phyloP scores from a whole-genome alignment of 2,888 invertebrate genomes.

The Euzophera pinguis region DNA sequence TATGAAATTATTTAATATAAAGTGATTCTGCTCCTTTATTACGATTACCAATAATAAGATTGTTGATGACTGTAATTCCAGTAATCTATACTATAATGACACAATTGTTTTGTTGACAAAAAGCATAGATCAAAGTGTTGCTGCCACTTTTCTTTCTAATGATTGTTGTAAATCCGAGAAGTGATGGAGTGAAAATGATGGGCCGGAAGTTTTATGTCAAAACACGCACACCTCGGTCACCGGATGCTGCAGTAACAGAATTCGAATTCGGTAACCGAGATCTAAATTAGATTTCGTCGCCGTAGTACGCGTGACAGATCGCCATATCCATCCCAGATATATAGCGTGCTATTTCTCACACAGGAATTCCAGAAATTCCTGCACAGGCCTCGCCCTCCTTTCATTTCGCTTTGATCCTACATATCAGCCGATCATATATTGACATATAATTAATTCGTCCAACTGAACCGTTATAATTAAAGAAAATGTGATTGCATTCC shows the following conservation, averaged over 20 bases:
- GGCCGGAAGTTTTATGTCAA: constrained; percentile 53
- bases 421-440: background rate
- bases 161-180: constrained; percentile 45
- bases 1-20: background rate
- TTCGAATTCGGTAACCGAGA: constrained; percentile 43
- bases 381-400: constrained; percentile 6
- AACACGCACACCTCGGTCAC: constrained; percentile 38
- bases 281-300: constrained; percentile 54
- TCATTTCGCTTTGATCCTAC: constrained; percentile 10
- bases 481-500: background rate
- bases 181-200: constrained; percentile 43
- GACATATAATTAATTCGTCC: constrained; percentile 13
- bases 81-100: constrained; percentile 4
- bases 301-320: constrained; percentile 48
- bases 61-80: constrained; percentile 11
- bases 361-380: constrained; percentile 16
- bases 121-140: constrained; percentile 47
- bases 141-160: constrained; percentile 34
- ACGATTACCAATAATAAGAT: background rate
- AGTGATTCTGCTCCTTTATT: background rate
- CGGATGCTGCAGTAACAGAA: constrained; percentile 47
- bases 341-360: constrained; percentile 5
- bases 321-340: constrained; percentile 31
- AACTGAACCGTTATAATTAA: constrained; percentile 1
- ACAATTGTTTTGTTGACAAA: constrained; percentile 23